Percentiles rank a stretch among this genome's conserved stretches.
Conservation (phyloP, 2,113 vertebrate species). For the Regulus satrapa region DNA sequence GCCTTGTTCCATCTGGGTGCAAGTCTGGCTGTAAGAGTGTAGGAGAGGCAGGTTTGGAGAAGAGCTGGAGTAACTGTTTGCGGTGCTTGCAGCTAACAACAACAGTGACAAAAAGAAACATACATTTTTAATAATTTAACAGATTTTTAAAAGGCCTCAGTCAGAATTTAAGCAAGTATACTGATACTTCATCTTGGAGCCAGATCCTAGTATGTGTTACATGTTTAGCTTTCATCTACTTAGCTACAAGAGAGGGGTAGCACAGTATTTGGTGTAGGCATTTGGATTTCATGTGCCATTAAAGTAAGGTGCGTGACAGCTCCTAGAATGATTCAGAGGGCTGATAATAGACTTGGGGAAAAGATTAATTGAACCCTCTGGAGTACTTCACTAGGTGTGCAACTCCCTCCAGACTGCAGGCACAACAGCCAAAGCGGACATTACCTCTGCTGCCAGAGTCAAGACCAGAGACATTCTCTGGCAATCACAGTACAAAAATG, state of each 20-base stretch:
- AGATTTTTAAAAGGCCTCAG: neutral
- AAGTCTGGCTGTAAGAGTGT: constrained; percentile 77
- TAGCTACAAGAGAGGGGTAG: neutral
- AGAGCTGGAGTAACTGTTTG: constrained; percentile 72
- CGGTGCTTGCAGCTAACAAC: constrained; percentile 71
- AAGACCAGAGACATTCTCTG: neutral
- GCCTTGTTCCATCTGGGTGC: constrained; percentile 87
- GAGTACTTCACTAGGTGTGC: neutral
- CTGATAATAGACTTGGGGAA: neutral
- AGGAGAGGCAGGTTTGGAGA: constrained; percentile 85
- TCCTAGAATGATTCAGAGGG: neutral
- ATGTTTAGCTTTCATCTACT: neutral
- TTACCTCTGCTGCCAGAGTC: neutral
- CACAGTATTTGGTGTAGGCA: neutral
- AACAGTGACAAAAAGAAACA: neutral
- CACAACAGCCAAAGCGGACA: neutral
- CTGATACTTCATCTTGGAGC: neutral
- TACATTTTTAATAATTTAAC: neutral
- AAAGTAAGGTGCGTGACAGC: neutral
- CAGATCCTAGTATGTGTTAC: neutral
- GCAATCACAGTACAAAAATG: neutral
- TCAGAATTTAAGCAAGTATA: neutral
- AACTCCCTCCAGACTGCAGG: neutral
- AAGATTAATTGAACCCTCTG: neutral
- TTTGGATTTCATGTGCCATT: rapidly evolving